phyloP scores from a whole-genome alignment of 2,888 invertebrate genomes.

The Aplocera efformata region DNA sequence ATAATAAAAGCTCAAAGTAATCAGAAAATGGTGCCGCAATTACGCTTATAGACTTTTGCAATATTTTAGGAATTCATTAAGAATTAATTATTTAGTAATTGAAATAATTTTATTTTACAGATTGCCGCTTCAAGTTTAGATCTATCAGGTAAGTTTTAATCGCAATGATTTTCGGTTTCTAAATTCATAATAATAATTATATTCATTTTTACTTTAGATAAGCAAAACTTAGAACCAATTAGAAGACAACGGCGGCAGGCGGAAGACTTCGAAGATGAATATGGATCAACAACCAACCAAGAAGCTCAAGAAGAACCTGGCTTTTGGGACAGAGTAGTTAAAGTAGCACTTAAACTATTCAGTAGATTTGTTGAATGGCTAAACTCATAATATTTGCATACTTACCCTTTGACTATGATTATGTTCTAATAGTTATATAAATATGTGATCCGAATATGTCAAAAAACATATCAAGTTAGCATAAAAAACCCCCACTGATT shows the following conservation, averaged over 20 bases:
- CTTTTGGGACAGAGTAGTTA: constrained; percentile 70
- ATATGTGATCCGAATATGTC: no score
- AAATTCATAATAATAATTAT: no score
- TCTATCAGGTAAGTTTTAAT: constrained; percentile 34
- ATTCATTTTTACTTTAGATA: constrained; percentile 30
- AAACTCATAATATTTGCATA: constrained; percentile 45
- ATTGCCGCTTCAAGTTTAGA: constrained; percentile 33
- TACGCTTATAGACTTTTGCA: no score
- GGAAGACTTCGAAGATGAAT: constrained; percentile 62
- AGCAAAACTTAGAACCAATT: constrained; percentile 25
- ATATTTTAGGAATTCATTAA: no score
- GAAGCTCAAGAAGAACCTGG: constrained; percentile 60
- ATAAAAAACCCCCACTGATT: no score
- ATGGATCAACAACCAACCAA: constrained; percentile 42
- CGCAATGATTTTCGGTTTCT: neutral
- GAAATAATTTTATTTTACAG: constrained; percentile 35
- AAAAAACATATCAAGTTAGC: no score
- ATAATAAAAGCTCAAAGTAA: no score
- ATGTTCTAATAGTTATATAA: no score
- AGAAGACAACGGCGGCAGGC: constrained; percentile 53
- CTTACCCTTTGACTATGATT: no score
- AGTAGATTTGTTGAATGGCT: constrained; percentile 71
- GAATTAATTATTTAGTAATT: no score
- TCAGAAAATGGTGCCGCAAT: no score
- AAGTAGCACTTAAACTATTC: constrained; percentile 66